phyloP scores from a whole-genome alignment of 1,140 invertebrate genomes.

The Lepeophtheirus salmonis region DNA sequence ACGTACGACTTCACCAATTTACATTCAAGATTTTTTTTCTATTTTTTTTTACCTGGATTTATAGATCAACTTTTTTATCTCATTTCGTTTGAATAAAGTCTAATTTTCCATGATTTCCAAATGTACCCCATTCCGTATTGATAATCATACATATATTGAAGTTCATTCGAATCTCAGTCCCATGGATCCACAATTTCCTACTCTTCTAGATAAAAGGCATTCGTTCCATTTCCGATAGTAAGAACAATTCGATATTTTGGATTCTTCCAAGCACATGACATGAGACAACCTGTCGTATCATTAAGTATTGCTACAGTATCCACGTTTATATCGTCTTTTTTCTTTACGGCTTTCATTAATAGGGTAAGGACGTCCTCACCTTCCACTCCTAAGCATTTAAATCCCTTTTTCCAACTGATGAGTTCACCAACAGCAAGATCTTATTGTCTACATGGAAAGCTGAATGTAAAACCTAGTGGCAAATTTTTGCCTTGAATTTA shows the following conservation, averaged over 20 bases:
- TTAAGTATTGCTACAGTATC: constrained; percentile 85
- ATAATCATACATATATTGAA: constrained; percentile 54
- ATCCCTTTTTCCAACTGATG: constrained; percentile 88
- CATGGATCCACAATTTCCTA: constrained; percentile 26
- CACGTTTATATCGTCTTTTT: constrained; percentile 51
- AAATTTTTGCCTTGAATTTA: constrained; percentile 48
- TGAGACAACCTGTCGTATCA: constrained; percentile 70
- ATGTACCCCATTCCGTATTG: constrained; percentile 94
- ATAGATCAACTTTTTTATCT: constrained; percentile 51
- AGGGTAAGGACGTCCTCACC: constrained; percentile 66
- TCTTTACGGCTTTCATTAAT: constrained; percentile 55
- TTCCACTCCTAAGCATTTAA: constrained; percentile 67
- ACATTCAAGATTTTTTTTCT: constrained; percentile 53
- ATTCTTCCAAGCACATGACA: constrained; percentile 91
- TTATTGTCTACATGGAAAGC: constrained; percentile 78
- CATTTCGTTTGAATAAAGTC: constrained; percentile 51
- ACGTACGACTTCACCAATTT: constrained; percentile 43
- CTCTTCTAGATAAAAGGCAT: constrained; percentile 89
- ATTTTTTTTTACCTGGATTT: constrained; percentile 51
- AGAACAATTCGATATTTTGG: constrained; percentile 66
- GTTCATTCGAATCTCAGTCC: constrained; percentile 44
- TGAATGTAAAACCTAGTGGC: constrained; percentile 95
- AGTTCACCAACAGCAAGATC: constrained; percentile 37
- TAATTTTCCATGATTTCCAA: constrained; percentile 69
- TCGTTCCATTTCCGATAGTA: constrained; percentile 85